These are phyloP conservation scores for Aurelia aurita complex sp. Pacific DNA, from an alignment of 30 jellyfish, hydroid and myxozoan species.

Conservation along the genomic window DNA sequence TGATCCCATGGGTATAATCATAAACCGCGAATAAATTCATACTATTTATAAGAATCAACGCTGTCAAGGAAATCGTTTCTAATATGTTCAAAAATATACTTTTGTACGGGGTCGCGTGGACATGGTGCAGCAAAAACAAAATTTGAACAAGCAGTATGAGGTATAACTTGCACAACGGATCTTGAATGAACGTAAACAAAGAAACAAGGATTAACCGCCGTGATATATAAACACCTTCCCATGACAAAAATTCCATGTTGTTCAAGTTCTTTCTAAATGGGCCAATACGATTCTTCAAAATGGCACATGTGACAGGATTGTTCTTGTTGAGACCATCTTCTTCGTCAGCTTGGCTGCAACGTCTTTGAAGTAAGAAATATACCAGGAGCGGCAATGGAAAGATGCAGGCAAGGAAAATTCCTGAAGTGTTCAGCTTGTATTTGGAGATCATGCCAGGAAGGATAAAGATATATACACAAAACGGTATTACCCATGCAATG, in stretches of 20 bases:
- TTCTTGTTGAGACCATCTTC: too few species aligned
- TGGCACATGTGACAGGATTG: too few species aligned
- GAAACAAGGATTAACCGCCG: conserved; percentile 10
- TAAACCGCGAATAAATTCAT: conserved; percentile 5
- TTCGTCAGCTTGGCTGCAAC: too few species aligned
- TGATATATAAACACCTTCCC: conserved; percentile 24
- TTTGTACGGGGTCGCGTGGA: conserved; percentile 1
- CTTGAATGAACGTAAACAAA: neutral
- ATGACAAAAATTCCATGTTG: neutral
- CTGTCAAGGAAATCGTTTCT: neutral
- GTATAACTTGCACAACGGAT: neutral
- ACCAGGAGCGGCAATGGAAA: neutral
- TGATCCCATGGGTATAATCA: conserved; percentile 3
- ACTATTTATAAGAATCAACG: neutral
- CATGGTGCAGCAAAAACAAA: conserved; percentile 8
- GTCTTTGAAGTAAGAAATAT: neutral
- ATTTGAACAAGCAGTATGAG: conserved; percentile 1
- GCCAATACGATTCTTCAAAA: too few species aligned
- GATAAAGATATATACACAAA: conserved; percentile 1
- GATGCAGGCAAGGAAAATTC: conserved; percentile 10
- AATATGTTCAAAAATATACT: neutral
- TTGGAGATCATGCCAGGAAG: neutral
- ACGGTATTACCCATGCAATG: conserved; percentile 34
- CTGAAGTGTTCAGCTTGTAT: neutral
- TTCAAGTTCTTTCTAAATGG: neutral